Evolutionary conservation across 2,888 invertebrate species (phyloP), one percentile per base, ranked within the genome.

Genomic region (Cephus spinipes): DNA sequence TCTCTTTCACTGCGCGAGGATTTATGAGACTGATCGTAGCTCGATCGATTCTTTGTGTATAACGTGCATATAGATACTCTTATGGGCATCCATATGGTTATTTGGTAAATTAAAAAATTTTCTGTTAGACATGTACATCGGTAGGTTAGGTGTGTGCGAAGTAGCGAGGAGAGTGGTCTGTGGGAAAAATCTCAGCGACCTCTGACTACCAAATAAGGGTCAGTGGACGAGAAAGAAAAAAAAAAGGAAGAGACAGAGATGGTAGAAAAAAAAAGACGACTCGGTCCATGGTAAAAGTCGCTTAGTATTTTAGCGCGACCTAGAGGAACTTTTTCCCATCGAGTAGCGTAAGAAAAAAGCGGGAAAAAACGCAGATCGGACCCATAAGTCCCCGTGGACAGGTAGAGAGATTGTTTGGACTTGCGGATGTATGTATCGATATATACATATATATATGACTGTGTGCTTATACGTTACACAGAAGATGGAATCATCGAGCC

Each of bases 221-320:
- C 78, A 81, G 55, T 78, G 76, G 77, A 78, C 80, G 82, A 83
- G 79, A 81, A 82, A 4, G 4, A 34, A 84, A 78, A 78, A 79
- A 79, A 81, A 81, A 76, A 30, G 73, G 71, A 73, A 73, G 78
- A 81, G 79, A 78, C 75, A 75, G 74, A 76, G 79, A 76, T 15
- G 69, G 15, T 74, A 32, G 77, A 78, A 81, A 79, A 40, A 40
- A 40, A 55, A 71, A 71, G 15, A 1, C 71, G 12, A 12, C 23
- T 71, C 12, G 69, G 32, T 12, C 31, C 31, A 33, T 23, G 71
- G 31, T 32, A 71, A 71, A 71, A 71, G 71, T 71, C 31, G 71
- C 71, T 71, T 71, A 71, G 71, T 30, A 71, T 71, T 71, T 71
- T 33, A 31, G 71, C 71, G 33, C 33, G 32, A 71, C 1, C 12